phyloP scores from a whole-genome alignment of 2,888 invertebrate genomes.

The Agriotes lineatus region DNA sequence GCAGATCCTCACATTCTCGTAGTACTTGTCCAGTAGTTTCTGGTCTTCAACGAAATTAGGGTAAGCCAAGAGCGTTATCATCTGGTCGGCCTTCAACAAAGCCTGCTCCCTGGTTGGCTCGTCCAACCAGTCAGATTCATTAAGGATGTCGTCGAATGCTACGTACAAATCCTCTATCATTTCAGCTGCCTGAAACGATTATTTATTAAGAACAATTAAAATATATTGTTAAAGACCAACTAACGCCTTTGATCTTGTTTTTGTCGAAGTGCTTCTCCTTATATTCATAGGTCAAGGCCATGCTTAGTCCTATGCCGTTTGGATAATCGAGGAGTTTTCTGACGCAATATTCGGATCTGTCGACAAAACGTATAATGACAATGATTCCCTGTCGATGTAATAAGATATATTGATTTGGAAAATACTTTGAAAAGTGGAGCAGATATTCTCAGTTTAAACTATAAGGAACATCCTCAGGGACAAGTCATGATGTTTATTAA shows the following conservation, averaged over 20 bases:
- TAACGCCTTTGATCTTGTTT: constrained; percentile 57
- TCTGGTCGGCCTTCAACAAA: constrained; percentile 66
- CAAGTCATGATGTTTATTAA: no score
- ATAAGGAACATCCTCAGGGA: no score
- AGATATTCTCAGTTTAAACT: no score
- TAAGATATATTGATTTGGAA: no score
- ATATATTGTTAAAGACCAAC: constrained; percentile 9
- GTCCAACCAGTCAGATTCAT: constrained; percentile 69
- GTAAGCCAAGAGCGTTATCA: constrained; percentile 62
- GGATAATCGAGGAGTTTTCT: constrained; percentile 61
- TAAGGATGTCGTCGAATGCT: constrained; percentile 66
- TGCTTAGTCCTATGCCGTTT: constrained; percentile 56
- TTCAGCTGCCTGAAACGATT: constrained; percentile 54
- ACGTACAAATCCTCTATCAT: constrained; percentile 66
- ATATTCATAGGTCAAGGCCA: constrained; percentile 62
- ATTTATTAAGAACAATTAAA: neutral
- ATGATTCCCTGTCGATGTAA: no score
- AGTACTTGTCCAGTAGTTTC: constrained; percentile 58
- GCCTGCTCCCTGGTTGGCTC: constrained; percentile 66
- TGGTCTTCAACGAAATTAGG: constrained; percentile 57
- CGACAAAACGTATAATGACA: no score
- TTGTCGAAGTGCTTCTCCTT: constrained; percentile 59
- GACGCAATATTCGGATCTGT: constrained; percentile 63
- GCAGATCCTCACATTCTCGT: constrained; percentile 61
- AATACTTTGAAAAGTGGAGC: no score